Evolutionary conservation across 2,113 vertebrate species (phyloP).

Genomic region (Thoracochromis brauschi): DNA sequence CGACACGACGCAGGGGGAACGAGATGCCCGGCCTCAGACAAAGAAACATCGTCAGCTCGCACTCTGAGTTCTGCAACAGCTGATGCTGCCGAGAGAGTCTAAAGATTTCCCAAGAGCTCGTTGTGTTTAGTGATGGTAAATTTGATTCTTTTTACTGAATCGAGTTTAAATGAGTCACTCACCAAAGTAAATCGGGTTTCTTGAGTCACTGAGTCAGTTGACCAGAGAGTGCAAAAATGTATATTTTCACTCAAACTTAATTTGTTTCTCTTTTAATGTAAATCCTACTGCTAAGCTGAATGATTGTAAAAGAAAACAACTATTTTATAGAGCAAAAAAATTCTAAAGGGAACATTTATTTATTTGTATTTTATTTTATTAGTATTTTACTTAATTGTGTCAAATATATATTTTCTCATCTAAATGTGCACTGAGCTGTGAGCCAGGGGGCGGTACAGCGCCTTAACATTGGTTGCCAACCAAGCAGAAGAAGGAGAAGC

Average conservation of each 20-base stretch:
- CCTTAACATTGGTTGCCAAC: too few species aligned
- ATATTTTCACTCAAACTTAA: not conserved
- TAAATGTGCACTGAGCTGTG: too few species aligned
- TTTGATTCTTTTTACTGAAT: not conserved
- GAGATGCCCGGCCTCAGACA: not conserved
- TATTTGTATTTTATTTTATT: too few species aligned
- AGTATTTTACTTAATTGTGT: too few species aligned
- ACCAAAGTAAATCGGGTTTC: not conserved
- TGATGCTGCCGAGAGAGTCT: not conserved
- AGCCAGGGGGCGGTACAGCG: fast-evolving
- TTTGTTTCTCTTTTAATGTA: not conserved
- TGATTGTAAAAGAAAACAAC: too few species aligned
- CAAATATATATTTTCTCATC: too few species aligned
- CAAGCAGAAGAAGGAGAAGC: too few species aligned
- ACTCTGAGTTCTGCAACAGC: not conserved
- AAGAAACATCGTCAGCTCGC: not conserved
- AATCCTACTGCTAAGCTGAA: too few species aligned
- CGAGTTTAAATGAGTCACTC: not conserved
- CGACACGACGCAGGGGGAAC: not conserved
- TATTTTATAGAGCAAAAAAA: too few species aligned
- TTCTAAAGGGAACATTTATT: too few species aligned
- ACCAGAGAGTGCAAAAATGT: too few species aligned
- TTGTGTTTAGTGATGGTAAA: not conserved
- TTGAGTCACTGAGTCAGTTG: fast-evolving
- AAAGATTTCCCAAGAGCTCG: not conserved